Conservation (phyloP, 2,888 invertebrate genomes). For the Endomychus coccineus region DNA sequence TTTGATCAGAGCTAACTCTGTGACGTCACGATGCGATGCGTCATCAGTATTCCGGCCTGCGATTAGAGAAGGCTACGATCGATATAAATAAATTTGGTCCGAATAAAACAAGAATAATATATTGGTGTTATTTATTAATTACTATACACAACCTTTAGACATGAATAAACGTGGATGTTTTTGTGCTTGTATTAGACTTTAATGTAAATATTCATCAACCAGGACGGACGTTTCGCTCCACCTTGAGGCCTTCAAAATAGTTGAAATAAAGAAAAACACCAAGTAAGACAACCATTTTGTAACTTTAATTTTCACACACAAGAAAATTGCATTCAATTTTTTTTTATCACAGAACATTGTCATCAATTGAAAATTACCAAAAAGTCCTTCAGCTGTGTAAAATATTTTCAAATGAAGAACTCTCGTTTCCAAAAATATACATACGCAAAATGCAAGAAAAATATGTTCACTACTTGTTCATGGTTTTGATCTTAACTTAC, state of each 20-base stretch:
- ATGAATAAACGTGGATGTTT: constrained; percentile 29
- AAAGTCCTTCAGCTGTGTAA: constrained; percentile 11
- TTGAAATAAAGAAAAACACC: constrained; percentile 17
- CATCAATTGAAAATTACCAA: constrained; percentile 21
- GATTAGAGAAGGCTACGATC: too few relatives aligned
- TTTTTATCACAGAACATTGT: constrained; percentile 33
- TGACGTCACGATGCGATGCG: too few relatives aligned
- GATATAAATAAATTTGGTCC: too few relatives aligned
- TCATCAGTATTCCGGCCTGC: too few relatives aligned
- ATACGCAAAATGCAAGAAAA: constrained; percentile 10
- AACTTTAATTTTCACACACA: constrained; percentile 23
- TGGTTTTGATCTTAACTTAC: constrained; percentile 15
- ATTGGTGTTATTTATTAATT: constrained; percentile 26
- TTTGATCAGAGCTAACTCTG: too few relatives aligned
- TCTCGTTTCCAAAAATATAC: constrained; percentile 16
- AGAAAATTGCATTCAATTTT: constrained; percentile 22
- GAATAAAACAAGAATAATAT: constrained; percentile 12
- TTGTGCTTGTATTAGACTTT: constrained; percentile 30
- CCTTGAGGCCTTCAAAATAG: constrained; percentile 13
- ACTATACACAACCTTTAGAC: constrained; percentile 31
- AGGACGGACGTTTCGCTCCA: constrained; percentile 28
- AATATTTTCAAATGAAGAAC: too few relatives aligned
- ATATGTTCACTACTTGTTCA: constrained; percentile 12
- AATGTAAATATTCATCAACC: constrained; percentile 20
- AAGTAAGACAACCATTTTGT: constrained; percentile 21